Evolutionary conservation across 2,888 invertebrate species (phyloP).

Genomic region (Cartodere bifasciata): DNA sequence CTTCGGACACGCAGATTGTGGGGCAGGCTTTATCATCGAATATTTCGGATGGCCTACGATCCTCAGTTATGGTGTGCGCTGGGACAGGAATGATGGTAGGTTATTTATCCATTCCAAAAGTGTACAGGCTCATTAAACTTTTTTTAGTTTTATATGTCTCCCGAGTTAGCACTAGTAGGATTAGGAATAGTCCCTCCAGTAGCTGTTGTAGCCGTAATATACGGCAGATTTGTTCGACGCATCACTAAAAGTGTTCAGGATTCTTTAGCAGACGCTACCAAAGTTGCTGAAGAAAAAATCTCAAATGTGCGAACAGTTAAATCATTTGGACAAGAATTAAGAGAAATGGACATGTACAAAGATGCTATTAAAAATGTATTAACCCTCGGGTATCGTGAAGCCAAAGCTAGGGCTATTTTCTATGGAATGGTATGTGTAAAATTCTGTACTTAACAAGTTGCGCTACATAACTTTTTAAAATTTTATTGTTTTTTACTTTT

Average conservation of each 20-base stretch:
- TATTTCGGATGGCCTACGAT: slow-evolving; percentile 86
- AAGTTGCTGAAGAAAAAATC: slow-evolving; percentile 84
- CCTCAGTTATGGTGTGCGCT: slow-evolving; percentile 71
- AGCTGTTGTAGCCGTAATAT: slow-evolving; percentile 64
- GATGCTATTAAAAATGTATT: slow-evolving; percentile 58
- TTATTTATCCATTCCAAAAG: no score
- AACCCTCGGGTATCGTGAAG: slow-evolving; percentile 72
- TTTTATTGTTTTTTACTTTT: no score
- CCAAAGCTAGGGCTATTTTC: slow-evolving; percentile 75
- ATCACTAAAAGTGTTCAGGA: slow-evolving; percentile 75
- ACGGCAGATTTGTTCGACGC: slow-evolving; percentile 72
- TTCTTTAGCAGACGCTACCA: slow-evolving; percentile 45
- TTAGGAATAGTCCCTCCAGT: slow-evolving; percentile 83
- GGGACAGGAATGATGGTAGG: slow-evolving; percentile 91
- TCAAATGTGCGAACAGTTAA: slow-evolving; percentile 88
- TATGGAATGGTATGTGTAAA: slow-evolving; percentile 63
- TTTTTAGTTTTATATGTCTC: slow-evolving; percentile 77
- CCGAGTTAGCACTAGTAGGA: slow-evolving; percentile 75
- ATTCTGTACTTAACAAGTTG: no score
- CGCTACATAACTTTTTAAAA: no score
- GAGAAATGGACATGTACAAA: slow-evolving; percentile 59
- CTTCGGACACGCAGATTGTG: slow-evolving; percentile 82
- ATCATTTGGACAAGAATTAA: slow-evolving; percentile 75
- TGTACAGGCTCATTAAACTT: slow-evolving; percentile 3
- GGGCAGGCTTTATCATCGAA: slow-evolving; percentile 87